These are phyloP conservation scores for Cryptoleucopteryx plumbea DNA, from an alignment of 2,113 vertebrate species.

Conservation along the genomic window DNA sequence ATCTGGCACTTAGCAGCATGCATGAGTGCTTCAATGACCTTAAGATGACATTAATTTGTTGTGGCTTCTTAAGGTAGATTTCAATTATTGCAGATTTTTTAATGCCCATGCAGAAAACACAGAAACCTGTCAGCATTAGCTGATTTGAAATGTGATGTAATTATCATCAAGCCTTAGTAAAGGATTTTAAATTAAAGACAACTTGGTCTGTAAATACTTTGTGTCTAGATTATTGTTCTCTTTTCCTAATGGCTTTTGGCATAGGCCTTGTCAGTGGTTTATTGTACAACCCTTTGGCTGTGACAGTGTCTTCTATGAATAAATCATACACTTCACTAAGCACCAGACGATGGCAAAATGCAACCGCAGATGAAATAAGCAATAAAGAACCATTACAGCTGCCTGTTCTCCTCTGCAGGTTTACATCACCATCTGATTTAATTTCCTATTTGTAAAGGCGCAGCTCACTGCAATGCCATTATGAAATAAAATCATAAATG, in stretches of 20 bases:
- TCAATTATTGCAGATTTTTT: neutral
- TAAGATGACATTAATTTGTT: neutral
- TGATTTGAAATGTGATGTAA: neutral
- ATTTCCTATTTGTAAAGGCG: constrained; percentile 45
- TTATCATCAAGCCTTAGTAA: constrained; percentile 1
- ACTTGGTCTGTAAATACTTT: constrained; percentile 34
- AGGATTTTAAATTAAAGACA: constrained; percentile 48
- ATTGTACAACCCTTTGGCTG: constrained; percentile 18
- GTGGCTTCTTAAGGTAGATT: neutral
- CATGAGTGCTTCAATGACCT: neutral
- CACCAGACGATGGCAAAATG: constrained; percentile 34
- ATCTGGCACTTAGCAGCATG: neutral
- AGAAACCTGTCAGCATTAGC: neutral
- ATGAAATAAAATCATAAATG: constrained; percentile 40
- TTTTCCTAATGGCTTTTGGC: constrained; percentile 58
- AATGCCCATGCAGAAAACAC: neutral
- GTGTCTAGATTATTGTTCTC: constrained; percentile 33
- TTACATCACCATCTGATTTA: constrained; percentile 57
- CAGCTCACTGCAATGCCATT: neutral
- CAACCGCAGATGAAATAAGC: constrained; percentile 45
- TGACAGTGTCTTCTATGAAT: constrained; percentile 60
- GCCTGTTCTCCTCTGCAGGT: constrained; percentile 55
- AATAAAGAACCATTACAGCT: constrained; percentile 28
- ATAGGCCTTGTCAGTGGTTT: constrained; percentile 43
- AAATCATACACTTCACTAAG: constrained; percentile 64